phyloP scores from a whole-genome alignment of 2,113 vertebrate species.

The Bombycilla garrulus region DNA sequence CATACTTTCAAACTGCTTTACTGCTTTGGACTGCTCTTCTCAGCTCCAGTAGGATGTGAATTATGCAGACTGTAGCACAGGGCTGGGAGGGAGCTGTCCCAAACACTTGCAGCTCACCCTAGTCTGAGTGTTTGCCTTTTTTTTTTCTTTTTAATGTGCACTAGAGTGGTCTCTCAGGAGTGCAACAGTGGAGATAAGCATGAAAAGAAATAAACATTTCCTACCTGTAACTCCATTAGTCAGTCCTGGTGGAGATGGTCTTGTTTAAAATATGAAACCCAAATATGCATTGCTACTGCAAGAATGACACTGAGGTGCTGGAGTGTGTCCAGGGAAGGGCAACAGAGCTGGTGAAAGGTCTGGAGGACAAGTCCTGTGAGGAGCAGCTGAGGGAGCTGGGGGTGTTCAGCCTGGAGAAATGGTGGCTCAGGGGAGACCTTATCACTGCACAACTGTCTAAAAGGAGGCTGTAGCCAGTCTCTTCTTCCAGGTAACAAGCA shows the following conservation, averaged over 20 bases:
- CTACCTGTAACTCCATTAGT: neutral
- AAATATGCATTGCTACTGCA: neutral
- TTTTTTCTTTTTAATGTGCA: neutral
- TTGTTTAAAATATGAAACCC: neutral
- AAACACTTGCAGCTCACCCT: neutral
- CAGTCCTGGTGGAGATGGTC: neutral
- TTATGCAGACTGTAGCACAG: neutral
- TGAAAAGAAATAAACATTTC: neutral
- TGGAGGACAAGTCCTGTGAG: neutral
- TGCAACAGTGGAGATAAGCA: neutral
- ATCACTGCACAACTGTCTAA: neutral
- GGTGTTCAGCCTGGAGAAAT: neutral
- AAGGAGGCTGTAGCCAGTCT: neutral
- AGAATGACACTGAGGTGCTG: neutral
- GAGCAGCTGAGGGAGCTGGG: neutral
- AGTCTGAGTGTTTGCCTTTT: neutral
- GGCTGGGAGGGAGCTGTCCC: too few species aligned
- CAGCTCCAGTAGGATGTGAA: neutral
- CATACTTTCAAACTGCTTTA: neutral
- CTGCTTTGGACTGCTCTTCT: neutral
- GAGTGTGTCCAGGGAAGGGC: neutral
- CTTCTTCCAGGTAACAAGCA: neutral
- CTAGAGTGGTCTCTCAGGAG: neutral
- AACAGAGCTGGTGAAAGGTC: neutral
- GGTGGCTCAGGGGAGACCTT: neutral